These are phyloP conservation scores for Gorsachius goisagi DNA, from an alignment of 2,113 vertebrate species.

Conservation along the genomic window DNA sequence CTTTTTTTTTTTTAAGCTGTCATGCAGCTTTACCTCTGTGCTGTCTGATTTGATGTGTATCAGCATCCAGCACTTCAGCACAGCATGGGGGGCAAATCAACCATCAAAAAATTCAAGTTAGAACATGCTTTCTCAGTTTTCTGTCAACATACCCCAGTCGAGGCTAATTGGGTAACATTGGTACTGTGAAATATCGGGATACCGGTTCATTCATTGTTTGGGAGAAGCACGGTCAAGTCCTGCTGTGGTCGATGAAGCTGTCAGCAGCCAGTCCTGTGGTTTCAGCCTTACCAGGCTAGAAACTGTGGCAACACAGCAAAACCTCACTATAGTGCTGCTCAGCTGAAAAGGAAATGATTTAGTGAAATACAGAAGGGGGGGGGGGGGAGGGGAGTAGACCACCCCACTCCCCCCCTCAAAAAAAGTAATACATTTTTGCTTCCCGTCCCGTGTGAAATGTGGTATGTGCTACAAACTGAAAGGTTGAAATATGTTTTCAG, in stretches of 20 bases:
- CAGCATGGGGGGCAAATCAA: conserved; percentile 28
- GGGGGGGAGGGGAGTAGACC: background rate
- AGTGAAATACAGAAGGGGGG: background rate
- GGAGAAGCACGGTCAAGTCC: background rate
- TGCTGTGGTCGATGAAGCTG: background rate
- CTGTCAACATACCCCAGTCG: background rate
- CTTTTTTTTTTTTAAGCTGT: background rate
- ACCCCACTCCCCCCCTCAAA: fast-evolving
- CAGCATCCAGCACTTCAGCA: conserved; percentile 27
- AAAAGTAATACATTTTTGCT: background rate
- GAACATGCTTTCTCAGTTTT: background rate
- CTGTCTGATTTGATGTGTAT: conserved; percentile 17
- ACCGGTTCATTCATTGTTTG: background rate
- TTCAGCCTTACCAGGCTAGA: background rate
- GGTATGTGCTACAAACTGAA: background rate
- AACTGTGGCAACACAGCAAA: background rate
- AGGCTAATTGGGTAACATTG: background rate
- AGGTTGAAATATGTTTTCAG: conserved; percentile 22
- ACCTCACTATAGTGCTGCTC: background rate
- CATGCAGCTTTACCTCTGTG: conserved; percentile 12
- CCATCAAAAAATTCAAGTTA: conserved; percentile 15
- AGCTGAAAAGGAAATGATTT: background rate
- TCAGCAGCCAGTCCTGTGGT: background rate
- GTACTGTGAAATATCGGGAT: background rate
- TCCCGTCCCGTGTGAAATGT: background rate